Evolutionary conservation across 2,888 invertebrate genomes (phyloP).

Genomic region (Thera obeliscata): DNA sequence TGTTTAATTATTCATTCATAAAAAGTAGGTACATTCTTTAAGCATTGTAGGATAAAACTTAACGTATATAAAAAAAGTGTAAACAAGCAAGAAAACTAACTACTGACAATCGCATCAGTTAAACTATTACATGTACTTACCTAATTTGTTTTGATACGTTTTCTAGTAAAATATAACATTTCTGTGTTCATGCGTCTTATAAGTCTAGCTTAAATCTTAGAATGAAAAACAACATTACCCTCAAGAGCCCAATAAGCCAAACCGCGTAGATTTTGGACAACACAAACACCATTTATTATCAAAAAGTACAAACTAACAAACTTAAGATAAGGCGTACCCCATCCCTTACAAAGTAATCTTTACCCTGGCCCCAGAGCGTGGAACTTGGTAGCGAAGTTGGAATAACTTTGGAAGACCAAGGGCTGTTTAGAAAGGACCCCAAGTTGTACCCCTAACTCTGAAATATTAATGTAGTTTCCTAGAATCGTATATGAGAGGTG

Average conservation of each 20-base stretch:
- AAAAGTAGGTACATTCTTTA: too few species aligned
- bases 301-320: slow-evolving; percentile 66
- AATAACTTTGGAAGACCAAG: slow-evolving; percentile 84
- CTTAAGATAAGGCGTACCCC: slow-evolving; percentile 69
- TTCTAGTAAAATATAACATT: too few species aligned
- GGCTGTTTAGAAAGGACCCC: slow-evolving; percentile 84
- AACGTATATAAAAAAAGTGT: too few species aligned
- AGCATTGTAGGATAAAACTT: too few species aligned
- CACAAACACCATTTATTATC: slow-evolving; percentile 56
- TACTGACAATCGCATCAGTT: too few species aligned
- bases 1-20: too few species aligned
- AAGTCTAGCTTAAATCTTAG: neutral
- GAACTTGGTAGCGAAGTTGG: slow-evolving; percentile 74
- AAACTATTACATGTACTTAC: too few species aligned
- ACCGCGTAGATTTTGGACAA: slow-evolving; percentile 40
- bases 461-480: slow-evolving; percentile 84
- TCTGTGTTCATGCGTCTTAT: too few species aligned
- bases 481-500: slow-evolving; percentile 80
- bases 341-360: slow-evolving; percentile 75
- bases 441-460: slow-evolving; percentile 68
- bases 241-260: slow-evolving; percentile 33
- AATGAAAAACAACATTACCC: slow-evolving; percentile 17
- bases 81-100: too few species aligned
- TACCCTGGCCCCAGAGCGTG: slow-evolving; percentile 68
- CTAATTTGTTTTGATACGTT: too few species aligned